Evolutionary conservation across 64 coral and sea anemone species (phyloP).

Genomic region (Exaiptasia diaphana): DNA sequence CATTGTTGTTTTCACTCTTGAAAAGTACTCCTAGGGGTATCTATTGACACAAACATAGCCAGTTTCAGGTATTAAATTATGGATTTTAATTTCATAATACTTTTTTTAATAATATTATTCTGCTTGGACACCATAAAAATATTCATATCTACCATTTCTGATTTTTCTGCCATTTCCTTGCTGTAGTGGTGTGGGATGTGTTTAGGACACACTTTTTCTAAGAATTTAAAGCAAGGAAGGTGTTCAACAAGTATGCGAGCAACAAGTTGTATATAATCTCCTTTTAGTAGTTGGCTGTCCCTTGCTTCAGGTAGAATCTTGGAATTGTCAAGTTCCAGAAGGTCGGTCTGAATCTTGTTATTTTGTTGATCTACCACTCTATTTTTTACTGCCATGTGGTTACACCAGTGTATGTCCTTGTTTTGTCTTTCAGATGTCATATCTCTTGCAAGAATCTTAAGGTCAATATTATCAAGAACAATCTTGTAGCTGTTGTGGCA

Average conservation of each 20-base stretch:
- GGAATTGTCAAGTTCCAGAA: neutral
- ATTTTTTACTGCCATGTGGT: neutral
- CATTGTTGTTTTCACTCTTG: conserved; percentile 9
- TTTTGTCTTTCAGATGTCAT: conserved; percentile 20
- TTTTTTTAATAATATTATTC: too few species aligned
- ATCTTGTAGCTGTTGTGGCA: neutral
- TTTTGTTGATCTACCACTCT: conserved; percentile 14
- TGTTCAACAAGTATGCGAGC: conserved; percentile 38
- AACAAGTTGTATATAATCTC: conserved; percentile 17
- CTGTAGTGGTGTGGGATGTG: conserved; percentile 42
- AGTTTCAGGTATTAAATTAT: too few species aligned
- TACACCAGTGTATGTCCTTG: conserved; percentile 22
- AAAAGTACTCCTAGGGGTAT: neutral
- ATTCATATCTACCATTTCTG: conserved; percentile 8
- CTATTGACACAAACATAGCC: neutral
- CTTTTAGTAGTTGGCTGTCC: conserved; percentile 7
- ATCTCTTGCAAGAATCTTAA: conserved; percentile 12
- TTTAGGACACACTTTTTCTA: conserved; percentile 5
- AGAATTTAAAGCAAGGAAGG: conserved; percentile 32
- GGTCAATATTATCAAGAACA: conserved; percentile 22
- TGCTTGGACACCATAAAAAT: too few species aligned
- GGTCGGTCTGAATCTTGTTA: neutral
- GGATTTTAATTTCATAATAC: too few species aligned
- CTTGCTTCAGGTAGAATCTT: neutral
- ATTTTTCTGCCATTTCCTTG: conserved; percentile 25